Evolutionary conservation across 2,888 invertebrate species (phyloP).

Genomic region (Ornithoptera alexandrae): DNA sequence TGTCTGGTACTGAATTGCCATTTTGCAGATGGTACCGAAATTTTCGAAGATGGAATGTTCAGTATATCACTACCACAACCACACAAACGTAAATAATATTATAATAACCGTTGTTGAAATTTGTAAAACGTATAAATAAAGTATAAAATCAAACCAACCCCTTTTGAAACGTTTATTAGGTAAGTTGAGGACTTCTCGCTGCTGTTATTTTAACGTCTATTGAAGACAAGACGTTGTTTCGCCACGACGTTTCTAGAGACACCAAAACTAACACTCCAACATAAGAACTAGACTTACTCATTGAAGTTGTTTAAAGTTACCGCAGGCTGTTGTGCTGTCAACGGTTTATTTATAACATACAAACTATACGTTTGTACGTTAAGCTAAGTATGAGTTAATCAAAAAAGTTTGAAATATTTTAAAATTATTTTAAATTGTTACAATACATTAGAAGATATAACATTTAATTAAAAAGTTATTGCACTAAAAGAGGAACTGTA

Average conservation of each 20-base stretch:
- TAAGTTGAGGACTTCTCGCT: neutral
- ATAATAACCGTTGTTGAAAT: neutral
- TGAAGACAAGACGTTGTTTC: neutral
- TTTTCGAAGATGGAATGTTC: neutral
- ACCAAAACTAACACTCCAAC: neutral
- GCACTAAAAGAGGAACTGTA: too few relatives aligned
- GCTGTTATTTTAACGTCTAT: slow-evolving; percentile 4
- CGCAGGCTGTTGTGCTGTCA: neutral
- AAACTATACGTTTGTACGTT: too few relatives aligned
- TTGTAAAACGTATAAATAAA: neutral
- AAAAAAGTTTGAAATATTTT: too few relatives aligned
- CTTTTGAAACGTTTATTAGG: neutral
- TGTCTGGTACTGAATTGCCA: neutral
- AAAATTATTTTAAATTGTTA: too few relatives aligned
- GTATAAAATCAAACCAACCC: neutral
- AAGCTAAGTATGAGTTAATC: too few relatives aligned
- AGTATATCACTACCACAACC: neutral
- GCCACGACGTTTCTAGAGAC: neutral
- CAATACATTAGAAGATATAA: too few relatives aligned
- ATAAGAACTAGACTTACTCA: neutral
- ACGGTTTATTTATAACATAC: neutral
- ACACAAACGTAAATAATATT: neutral
- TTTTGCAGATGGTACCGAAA: neutral
- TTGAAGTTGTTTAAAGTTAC: neutral
- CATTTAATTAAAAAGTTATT: too few relatives aligned